A percentile compares a stretch with the other conserved stretches of the same genome.
Conservation (phyloP, 2,888 invertebrate species). For the Villa cingulata region DNA sequence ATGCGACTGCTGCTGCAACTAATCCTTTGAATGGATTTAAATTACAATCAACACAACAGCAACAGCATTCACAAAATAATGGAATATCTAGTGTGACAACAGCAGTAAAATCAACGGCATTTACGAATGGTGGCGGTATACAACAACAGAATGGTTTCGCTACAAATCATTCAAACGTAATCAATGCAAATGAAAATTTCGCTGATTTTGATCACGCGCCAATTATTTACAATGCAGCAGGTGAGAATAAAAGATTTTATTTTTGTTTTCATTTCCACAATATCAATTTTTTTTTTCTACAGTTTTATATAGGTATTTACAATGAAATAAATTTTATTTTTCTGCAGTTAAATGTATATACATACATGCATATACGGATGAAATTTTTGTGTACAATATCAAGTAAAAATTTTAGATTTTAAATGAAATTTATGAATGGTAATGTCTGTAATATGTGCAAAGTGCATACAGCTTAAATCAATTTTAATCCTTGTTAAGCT, state of each 20-base stretch:
- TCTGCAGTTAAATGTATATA: too few relatives aligned
- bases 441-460: too few relatives aligned
- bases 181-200: conserved; percentile 39
- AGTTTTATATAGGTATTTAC: background rate
- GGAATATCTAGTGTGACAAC: background rate
- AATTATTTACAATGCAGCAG: conserved; percentile 46
- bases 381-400: too few relatives aligned
- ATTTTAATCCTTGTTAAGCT: too few relatives aligned
- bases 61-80: background rate
- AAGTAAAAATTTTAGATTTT: too few relatives aligned
- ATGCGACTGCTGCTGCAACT: conserved; percentile 38
- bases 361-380: too few relatives aligned
- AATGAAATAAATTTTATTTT: too few relatives aligned
- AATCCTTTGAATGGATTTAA: conserved; percentile 12
- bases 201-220: conserved; percentile 63
- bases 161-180: conserved; percentile 3
- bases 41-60: conserved; percentile 1
- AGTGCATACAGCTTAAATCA: too few relatives aligned
- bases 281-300: background rate
- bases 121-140: conserved; percentile 4
- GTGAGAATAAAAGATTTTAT: conserved; percentile 24
- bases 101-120: background rate
- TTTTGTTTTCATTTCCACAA: background rate
- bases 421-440: too few relatives aligned
- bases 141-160: background rate